Base-by-base conservation (phyloP, 1,140 invertebrate genomes). In the Magallana angulata region DNA sequence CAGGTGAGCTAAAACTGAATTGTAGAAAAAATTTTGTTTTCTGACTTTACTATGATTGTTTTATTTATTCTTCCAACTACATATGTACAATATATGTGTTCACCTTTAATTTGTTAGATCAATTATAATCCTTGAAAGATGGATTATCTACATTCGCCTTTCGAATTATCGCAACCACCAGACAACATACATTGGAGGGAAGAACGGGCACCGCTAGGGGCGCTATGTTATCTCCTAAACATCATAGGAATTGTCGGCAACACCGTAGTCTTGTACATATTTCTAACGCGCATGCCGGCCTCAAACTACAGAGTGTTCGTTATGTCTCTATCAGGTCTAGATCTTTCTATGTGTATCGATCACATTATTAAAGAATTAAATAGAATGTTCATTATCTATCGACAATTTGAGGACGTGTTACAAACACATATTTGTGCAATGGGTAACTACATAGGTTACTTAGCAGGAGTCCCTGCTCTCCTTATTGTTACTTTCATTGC, bases 261-360 rank as follows among this genome's bases (percentile, higher is more conserved):
- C 24, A 24, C 8, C 36, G 6, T 76, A 11, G 68, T 76, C 36
- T 12, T 76, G 36, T 30, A 76, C 24, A 30, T 76, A 4, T 76
- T 36, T 36, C 7, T 18, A 30, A 76, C 18, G 4, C 18, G 68
- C 36, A 36, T 24, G 8, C 2, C 68, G 12, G 1, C 7, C 18
- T 76, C 68, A 7, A 76, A 76, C 36, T 76, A 76, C 68, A 76
- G 24, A 36, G 24, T 76, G 1, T 76, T 76, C 11, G 68, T 76
- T 1, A 18, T 76, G 12, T 36, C 30, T 36, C 18, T 76, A 2
- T 76, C 68, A 11, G 8, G 24, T 36, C 2, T 76, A 1, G 68
- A 76, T 4, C 36, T 48, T 36, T 2, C 30, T 24, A 8, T 30
- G 5, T 76, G 68, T 76, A 9, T 76, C 12, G 1, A 18, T 7